Evolutionary conservation across 2,888 invertebrate species (phyloP).

Genomic region (Hyles lineata): DNA sequence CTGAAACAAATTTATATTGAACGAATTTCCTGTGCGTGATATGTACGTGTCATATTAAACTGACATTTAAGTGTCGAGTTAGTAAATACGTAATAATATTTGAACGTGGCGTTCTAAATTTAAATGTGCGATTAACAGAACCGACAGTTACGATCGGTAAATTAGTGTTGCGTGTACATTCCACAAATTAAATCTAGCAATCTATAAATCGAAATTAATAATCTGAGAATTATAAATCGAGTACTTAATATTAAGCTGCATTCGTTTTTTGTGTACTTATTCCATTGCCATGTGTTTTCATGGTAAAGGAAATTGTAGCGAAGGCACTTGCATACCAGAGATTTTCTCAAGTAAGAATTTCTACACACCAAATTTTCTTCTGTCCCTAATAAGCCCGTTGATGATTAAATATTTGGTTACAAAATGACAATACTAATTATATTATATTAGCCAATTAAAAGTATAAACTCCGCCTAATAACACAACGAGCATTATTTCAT

Average conservation of each 20-base stretch:
- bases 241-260: too few species aligned
- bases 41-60: constrained; percentile 8
- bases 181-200: constrained; percentile 4
- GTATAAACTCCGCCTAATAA: neutral
- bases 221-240: too few species aligned
- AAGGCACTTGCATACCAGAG: too few species aligned
- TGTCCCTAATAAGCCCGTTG: too few species aligned
- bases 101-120: constrained; percentile 22
- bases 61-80: constrained; percentile 2
- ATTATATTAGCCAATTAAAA: constrained; percentile 1
- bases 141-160: constrained; percentile 13
- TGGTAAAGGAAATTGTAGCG: too few species aligned
- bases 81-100: constrained; percentile 17
- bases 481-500: neutral
- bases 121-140: constrained; percentile 18
- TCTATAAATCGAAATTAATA: too few species aligned
- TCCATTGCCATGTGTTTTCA: too few species aligned
- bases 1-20: too few species aligned
- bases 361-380: too few species aligned
- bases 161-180: constrained; percentile 4
- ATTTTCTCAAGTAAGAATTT: too few species aligned
- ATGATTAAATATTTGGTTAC: too few species aligned
- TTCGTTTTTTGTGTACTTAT: too few species aligned
- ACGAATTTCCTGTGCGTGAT: neutral
- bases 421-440: neutral